Evolutionary conservation across 2,888 invertebrate genomes (phyloP), one percentile per base, ranked within the genome.

Genomic region (Thera obeliscata): DNA sequence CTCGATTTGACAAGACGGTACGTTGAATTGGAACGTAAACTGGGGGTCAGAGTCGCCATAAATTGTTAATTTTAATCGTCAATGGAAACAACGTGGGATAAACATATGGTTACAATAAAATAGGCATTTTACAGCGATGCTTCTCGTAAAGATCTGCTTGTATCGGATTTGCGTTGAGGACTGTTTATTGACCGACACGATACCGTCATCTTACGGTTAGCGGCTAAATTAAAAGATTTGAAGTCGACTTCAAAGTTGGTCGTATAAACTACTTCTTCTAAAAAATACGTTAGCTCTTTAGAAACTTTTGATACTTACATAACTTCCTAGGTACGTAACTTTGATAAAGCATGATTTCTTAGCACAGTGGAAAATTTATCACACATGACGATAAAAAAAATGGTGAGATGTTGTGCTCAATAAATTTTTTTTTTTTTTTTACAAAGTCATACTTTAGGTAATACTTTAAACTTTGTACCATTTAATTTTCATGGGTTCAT

Each of bases 61-160:
- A 92, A 91, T 89, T 90, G 76, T 73, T 88, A 87, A 87, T 91
- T 87, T 93, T 91, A 92, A 92, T 92, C 85, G 85, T 85, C 81
- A 86, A 89, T 89, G 89, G 85, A 90, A 91, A 92, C 91, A 92
- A 91, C 90, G 76, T 79, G 83, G 82, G 70, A 81, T 85, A 83
- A 82, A 80, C 82, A 78, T 76, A 78, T 78, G 76, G 73, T 76
- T 81, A 87, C 84, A 86, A 87, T 93, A 93, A 93, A 91, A 84
- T 87, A 81, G 84, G 75, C 78, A 78, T 79, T 91, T 93, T 92
- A 93, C 84, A 82, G 77, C 83, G 78, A 82, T 80, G 78, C 77
- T 79, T 86, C 83, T 87, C 90, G 83, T 90, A 89, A 90, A 90
- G 85, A 87, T 79, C 81, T 71, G 83, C 83, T 81, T 82, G 85